A percentile compares a stretch with the other conserved stretches of the same genome.
These are phyloP conservation scores for Prionailurus viverrinus DNA, from an alignment of 2,113 vertebrate species.

Conservation along the genomic window DNA sequence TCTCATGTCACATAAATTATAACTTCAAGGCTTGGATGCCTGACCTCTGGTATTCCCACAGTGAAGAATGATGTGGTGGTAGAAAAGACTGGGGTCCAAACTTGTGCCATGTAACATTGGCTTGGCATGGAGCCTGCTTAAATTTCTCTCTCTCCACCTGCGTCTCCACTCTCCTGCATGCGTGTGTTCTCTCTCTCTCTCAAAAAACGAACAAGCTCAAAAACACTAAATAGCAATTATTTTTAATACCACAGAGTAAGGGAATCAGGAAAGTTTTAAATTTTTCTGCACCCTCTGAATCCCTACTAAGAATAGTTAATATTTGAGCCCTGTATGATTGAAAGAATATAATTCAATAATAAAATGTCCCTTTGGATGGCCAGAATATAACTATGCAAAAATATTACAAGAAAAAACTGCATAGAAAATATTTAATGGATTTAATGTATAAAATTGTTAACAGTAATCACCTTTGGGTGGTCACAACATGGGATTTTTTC, in stretches of 20 bases:
- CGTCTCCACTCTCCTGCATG: no score
- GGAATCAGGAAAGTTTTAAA: not conserved
- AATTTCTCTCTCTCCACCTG: no score
- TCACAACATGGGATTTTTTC: not conserved
- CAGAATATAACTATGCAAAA: not conserved
- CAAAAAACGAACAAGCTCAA: no score
- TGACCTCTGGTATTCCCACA: not conserved
- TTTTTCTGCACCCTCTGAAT: not conserved
- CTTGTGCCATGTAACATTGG: not conserved
- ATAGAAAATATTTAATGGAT: slow-evolving; percentile 33
- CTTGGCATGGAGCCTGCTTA: no score
- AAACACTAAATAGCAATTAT: no score
- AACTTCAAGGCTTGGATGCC: not conserved
- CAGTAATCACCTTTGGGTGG: not conserved
- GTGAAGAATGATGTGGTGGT: not conserved
- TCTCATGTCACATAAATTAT: not conserved
- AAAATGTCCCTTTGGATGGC: not conserved
- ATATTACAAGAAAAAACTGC: not conserved
- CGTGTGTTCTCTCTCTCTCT: no score
- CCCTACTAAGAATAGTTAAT: not conserved
- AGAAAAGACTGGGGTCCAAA: not conserved
- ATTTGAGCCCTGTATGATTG: not conserved
- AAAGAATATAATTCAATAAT: slow-evolving; percentile 8
- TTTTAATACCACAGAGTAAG: not conserved
- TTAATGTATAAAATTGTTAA: not conserved